A percentile compares a stretch with the other conserved stretches of the same genome.
phyloP scores from a whole-genome alignment of 2,888 invertebrate species.

The Chironomus riparius region DNA sequence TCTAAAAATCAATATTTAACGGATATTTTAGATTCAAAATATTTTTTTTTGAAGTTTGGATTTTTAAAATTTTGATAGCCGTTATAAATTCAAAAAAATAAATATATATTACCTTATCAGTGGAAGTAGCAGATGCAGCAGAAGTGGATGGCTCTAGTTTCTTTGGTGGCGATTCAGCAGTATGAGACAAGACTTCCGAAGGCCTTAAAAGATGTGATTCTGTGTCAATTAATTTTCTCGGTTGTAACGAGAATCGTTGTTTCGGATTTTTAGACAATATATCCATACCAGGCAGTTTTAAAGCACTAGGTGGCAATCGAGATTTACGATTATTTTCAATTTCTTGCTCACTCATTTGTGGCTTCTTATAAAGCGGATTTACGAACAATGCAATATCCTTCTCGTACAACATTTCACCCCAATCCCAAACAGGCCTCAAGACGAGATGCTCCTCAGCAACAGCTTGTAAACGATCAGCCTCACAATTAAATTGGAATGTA shows the following conservation, averaged over 20 bases:
- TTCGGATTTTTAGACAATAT: slow-evolving; percentile 29
- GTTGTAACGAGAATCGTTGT: slow-evolving; percentile 30
- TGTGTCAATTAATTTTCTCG: slow-evolving; percentile 10
- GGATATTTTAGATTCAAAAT: not conserved
- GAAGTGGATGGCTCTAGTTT: not conserved
- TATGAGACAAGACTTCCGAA: slow-evolving; percentile 4
- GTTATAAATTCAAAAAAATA: too few relatives aligned
- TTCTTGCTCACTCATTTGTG: slow-evolving; percentile 32
- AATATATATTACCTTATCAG: too few relatives aligned
- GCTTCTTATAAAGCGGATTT: slow-evolving; percentile 65
- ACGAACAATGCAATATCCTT: slow-evolving; percentile 73
- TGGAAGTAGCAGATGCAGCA: too few relatives aligned
- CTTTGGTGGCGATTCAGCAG: not conserved
- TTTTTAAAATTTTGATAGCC: not conserved
- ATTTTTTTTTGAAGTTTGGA: too few relatives aligned
- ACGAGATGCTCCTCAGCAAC: slow-evolving; percentile 48
- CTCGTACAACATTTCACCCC: slow-evolving; percentile 77
- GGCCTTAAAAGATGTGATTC: slow-evolving; percentile 4
- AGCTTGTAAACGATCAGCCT: slow-evolving; percentile 63
- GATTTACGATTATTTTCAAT: slow-evolving; percentile 34
- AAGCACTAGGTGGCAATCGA: slow-evolving; percentile 34
- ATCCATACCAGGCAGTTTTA: slow-evolving; percentile 34
- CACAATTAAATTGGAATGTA: slow-evolving; percentile 86
- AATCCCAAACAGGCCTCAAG: slow-evolving; percentile 78
- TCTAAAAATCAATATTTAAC: slow-evolving; percentile 30